Conservation (phyloP, 2,113 vertebrate species). For the Echinops telfairi region DNA sequence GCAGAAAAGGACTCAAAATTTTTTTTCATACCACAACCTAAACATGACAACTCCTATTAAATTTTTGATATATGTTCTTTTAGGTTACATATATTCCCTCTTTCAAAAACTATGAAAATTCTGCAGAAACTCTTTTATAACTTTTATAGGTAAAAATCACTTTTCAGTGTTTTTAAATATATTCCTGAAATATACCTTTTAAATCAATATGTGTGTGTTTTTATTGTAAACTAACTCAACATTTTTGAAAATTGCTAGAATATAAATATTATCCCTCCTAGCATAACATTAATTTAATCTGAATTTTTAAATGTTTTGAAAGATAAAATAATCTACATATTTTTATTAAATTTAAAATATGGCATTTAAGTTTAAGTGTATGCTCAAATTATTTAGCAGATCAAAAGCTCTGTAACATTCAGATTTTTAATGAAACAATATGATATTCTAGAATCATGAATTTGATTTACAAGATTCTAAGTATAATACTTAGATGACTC, state of each 20-base stretch:
- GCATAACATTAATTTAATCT: conserved; percentile 33
- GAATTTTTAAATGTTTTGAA: conserved; percentile 42
- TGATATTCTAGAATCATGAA: background rate
- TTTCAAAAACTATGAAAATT: conserved; percentile 38
- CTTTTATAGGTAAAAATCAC: background rate
- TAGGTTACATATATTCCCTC: background rate
- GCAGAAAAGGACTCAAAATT: background rate
- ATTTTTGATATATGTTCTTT: background rate
- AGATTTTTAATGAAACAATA: conserved; percentile 1
- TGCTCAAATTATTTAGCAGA: background rate
- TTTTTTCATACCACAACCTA: conserved; percentile 17
- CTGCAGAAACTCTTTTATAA: background rate
- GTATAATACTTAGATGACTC: background rate
- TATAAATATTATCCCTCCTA: background rate
- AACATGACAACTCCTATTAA: conserved; percentile 9
- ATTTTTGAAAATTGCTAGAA: background rate
- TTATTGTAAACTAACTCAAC: conserved; percentile 31
- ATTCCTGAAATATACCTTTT: conserved; percentile 15
- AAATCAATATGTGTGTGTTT: background rate
- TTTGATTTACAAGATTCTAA: conserved; percentile 36
- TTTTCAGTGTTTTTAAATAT: background rate
- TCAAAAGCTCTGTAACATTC: conserved; percentile 12
- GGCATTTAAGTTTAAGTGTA: conserved; percentile 8
- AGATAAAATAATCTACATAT: conserved; percentile 43
- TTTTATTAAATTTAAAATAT: conserved; percentile 38